Evolutionary conservation across 2,797 vertebrate species (phyloP), one percentile per base, ranked within the genome.

Genomic region (Poecilia gillii): DNA sequence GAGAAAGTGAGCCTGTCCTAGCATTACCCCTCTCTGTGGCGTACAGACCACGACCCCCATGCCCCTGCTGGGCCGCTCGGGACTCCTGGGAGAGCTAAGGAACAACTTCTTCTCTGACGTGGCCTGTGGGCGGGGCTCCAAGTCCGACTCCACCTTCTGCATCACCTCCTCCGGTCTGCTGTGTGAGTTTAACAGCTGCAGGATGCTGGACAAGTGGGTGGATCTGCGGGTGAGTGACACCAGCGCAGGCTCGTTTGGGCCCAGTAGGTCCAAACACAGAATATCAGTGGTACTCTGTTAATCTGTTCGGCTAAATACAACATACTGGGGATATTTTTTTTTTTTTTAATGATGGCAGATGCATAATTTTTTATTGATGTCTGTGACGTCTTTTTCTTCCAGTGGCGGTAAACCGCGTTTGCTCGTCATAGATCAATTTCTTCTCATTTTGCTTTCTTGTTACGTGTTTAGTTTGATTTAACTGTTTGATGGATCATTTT

Each of bases 121-220:
- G 73, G 97, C 97, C 0, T 99, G 98, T 82, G 98, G 98, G 70
- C 95, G 95, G 28, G 97, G 97, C 43, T 94, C 95, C 74, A 96
- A 96, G 72, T 95, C 97, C 0, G 96, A 96, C 83, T 97, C 97
- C 92, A 97, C 97, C 53, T 99, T 98, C 94, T 98, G 97, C 90
- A 97, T 99, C 89, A 98, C 97, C 0, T 97, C 97, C 41, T 98
- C 97, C 0, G 97, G 98, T 18, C 93, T 99, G 73, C 93, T 99
- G 77, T 99, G 98, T 76, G 97, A 98, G 94, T 97, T 99, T 88
- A 99, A 97, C 83, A 93, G 96, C 77, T 96, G 95, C 81, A 96
- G 98, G 90, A 95, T 97, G 83, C 94, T 99, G 91, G 98, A 99
- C 91, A 98, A 98, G 84, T 99, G 98, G 98, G 97, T 99, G 89